Evolutionary conservation across 2,797 vertebrate genomes (phyloP).

Genomic region (Allobates femoralis): DNA sequence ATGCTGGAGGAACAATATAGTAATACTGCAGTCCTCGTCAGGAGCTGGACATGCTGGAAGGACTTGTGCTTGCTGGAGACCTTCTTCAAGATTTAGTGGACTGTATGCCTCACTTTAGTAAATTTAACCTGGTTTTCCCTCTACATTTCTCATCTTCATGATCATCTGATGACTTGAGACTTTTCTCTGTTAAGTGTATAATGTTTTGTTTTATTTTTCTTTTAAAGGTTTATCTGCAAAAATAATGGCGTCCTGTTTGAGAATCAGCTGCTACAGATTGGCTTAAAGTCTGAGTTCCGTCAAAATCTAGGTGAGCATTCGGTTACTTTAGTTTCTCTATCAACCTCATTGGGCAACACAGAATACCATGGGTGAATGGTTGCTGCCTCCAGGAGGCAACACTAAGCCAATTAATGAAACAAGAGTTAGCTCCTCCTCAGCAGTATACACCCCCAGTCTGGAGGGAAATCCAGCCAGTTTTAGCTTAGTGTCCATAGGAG

Average conservation of each 20-base stretch:
- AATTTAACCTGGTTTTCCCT: neutral
- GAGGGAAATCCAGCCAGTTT: no score
- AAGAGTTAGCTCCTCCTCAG: no score
- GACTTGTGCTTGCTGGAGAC: neutral
- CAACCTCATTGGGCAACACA: no score
- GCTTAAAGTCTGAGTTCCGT: conserved; percentile 90
- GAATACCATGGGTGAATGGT: no score
- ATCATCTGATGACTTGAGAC: neutral
- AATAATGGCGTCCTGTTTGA: conserved; percentile 93
- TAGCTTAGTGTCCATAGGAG: no score
- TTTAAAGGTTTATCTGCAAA: conserved; percentile 92
- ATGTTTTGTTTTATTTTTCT: conserved; percentile 66
- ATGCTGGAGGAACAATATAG: no score
- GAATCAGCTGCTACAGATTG: conserved; percentile 91
- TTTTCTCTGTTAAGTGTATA: neutral
- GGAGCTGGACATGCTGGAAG: no score
- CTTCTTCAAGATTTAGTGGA: neutral
- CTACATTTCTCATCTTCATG: neutral
- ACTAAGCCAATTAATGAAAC: no score
- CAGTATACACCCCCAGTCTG: no score
- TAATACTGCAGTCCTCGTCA: no score
- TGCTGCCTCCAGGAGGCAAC: no score
- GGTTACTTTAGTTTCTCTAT: neutral
- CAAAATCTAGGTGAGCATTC: conserved; percentile 88
- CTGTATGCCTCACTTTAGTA: conserved; percentile 9